phyloP scores from a whole-genome alignment of 2,797 vertebrate species.

The Sibirionetta formosa region DNA sequence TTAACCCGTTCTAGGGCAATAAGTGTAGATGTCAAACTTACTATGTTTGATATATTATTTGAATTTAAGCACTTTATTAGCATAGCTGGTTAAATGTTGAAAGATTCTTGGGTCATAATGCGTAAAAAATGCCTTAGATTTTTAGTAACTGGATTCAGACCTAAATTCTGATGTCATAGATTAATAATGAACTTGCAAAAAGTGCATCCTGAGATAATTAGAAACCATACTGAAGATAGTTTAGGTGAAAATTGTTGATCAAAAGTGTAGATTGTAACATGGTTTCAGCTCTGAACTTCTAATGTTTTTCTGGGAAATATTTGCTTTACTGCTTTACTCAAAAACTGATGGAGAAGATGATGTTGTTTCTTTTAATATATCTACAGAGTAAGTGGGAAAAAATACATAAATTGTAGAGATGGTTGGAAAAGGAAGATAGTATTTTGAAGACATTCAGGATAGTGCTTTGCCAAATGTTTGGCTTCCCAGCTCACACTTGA shows the following conservation, averaged over 20 bases:
- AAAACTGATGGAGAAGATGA: not conserved
- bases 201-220: not conserved
- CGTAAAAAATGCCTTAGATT: not conserved
- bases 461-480: not conserved
- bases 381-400: not conserved
- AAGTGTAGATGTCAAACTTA: not conserved
- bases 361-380: not conserved
- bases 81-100: not conserved
- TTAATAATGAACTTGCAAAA: not conserved
- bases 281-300: too few species aligned
- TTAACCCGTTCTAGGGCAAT: not conserved
- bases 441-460: not conserved
- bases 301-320: not conserved
- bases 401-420: not conserved
- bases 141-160: not conserved
- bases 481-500: not conserved
- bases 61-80: not conserved
- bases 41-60: not conserved
- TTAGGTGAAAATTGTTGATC: not conserved
- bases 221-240: not conserved
- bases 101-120: not conserved
- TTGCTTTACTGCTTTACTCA: not conserved
- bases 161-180: not conserved
- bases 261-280: not conserved
- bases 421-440: not conserved